Evolutionary conservation across 2,113 vertebrate genomes (phyloP), one percentile per base, ranked within the genome.

Genomic region (Leptosomus discolor): DNA sequence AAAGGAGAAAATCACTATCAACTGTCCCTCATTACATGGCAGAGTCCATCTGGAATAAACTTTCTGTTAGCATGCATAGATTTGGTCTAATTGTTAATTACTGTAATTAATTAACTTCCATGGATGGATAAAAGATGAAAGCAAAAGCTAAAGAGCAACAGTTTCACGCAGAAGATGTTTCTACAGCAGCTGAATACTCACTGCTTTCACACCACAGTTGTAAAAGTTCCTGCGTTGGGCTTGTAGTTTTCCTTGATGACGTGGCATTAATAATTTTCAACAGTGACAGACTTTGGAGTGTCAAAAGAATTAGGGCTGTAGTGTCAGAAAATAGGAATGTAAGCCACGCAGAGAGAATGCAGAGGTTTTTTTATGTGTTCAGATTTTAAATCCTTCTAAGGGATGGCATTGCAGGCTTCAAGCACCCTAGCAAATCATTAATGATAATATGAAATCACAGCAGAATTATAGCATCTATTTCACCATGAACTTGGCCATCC

Each of bases 311-410:
- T 86, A 56, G 34, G 54, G 64, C 88, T 87, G 53, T 81, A 88
- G 61, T 64, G 64, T 84, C 85, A 94, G 73, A 87, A 93, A 94
- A 86, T 37, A 93, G 93, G 92, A 95, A 92, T 6, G 2, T 48
- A 92, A 94, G 88, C 75, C 83, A 94, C 2, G 0, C 48, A 80
- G 71, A 12, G 1, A 3, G 5, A 91, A 94, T 41, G 50, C 20
- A 74, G 74, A 83, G 53, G 37, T 20, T 81, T 95, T 73, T 15
- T 5, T 64, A 94, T 71, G 77, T 91, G 60, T 95, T 96, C 91
- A 92, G 92, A 50, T 85, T 95, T 94, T 41, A 92, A 91, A 92
- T 94, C 96, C 90, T 90, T 96, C 94, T 88, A 94, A 96, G 74
- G 90, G 81, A 82, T 83, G 90, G 81, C 58, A 90, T 53, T 87